These are phyloP conservation scores for Pterocles gutturalis DNA, from an alignment of 2,113 vertebrate genomes.

Conservation along the genomic window DNA sequence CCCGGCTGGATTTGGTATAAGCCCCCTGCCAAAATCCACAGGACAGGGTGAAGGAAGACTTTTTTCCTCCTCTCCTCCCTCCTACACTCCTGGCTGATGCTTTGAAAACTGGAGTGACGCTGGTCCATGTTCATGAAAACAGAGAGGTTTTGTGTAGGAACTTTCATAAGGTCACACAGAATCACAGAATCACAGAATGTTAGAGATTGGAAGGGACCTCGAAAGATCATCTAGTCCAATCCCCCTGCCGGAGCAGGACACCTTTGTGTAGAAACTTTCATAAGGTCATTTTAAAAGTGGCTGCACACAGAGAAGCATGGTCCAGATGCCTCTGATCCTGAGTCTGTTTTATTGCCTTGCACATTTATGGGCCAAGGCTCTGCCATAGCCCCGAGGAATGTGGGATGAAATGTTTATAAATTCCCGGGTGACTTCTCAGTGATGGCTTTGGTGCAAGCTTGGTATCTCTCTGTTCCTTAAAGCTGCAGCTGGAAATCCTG, in stretches of 20 bases:
- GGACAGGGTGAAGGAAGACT: background rate
- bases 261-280: conserved; percentile 31
- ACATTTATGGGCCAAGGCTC: background rate
- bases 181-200: too few relatives aligned
- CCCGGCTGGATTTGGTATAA: background rate
- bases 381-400: background rate
- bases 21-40: background rate
- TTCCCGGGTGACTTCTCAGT: background rate
- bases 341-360: background rate
- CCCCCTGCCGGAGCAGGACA: too few relatives aligned
- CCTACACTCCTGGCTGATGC: background rate
- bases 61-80: background rate
- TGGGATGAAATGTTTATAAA: background rate
- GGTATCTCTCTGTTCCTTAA: background rate
- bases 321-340: background rate
- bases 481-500: background rate
- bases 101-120: background rate
- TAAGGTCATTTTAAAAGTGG: background rate
- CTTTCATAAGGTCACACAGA: conserved; percentile 14
- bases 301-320: background rate
- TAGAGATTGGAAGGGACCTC: too few relatives aligned
- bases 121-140: background rate
- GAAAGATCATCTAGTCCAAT: too few relatives aligned
- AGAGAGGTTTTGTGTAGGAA: conserved; percentile 3
- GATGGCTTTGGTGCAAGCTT: background rate